Percentiles rank a stretch among this genome's conserved stretches.
phyloP scores from a whole-genome alignment of 2,888 invertebrate species.

The Drosophila melanosoma region DNA sequence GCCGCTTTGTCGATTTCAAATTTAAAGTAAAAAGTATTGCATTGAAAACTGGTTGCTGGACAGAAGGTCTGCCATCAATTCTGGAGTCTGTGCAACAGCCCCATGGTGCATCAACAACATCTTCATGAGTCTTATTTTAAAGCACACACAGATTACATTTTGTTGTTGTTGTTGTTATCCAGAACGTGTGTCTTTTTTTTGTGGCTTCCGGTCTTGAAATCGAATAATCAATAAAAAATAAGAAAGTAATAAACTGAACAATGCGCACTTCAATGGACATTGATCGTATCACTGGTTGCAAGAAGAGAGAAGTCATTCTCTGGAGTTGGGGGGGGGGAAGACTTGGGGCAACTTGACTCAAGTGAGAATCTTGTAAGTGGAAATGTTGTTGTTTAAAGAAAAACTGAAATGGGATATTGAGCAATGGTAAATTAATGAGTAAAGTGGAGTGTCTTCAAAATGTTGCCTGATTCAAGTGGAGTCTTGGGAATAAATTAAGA shows the following conservation, averaged over 20 bases:
- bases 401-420: constrained; percentile 19
- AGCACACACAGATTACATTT: constrained; percentile 20
- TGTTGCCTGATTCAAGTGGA: constrained; percentile 10
- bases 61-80: constrained; percentile 8
- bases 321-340: not conserved
- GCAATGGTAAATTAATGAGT: constrained; percentile 19
- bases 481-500: constrained; percentile 5
- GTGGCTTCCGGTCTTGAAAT: constrained; percentile 74
- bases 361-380: constrained; percentile 25
- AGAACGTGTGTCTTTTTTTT: constrained; percentile 54
- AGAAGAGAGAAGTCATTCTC: constrained; percentile 39
- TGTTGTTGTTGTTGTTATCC: constrained; percentile 53
- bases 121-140: constrained; percentile 40
- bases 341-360: not conserved
- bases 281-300: constrained; percentile 54
- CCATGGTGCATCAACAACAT: constrained; percentile 33
- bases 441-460: not conserved
- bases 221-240: constrained; percentile 65
- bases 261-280: constrained; percentile 59
- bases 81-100: constrained; percentile 32
- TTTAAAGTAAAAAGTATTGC: constrained; percentile 46
- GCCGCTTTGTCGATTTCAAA: constrained; percentile 53
- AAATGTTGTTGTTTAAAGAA: constrained; percentile 10
- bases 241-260: constrained; percentile 20
- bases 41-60: constrained; percentile 52